These are phyloP conservation scores for Poeciliopsis prolifica DNA, from an alignment of 2,113 vertebrate species.

Conservation along the genomic window DNA sequence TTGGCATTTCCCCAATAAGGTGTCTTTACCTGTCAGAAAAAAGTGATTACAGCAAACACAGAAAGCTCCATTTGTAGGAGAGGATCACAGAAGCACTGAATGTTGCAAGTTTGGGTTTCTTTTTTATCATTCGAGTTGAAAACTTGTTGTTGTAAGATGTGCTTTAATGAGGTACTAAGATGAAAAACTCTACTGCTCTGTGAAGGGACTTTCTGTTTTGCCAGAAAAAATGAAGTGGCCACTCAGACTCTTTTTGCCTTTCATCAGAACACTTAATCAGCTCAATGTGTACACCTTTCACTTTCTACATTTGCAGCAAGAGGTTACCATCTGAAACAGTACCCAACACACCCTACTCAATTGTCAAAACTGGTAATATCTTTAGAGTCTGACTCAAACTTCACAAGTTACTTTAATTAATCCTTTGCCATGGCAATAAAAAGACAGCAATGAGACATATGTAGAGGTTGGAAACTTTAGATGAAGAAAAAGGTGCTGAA, in stretches of 20 bases:
- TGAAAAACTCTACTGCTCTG: background rate
- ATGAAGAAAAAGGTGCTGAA: background rate
- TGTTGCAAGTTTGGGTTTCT: background rate
- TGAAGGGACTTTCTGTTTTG: background rate
- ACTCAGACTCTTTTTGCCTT: background rate
- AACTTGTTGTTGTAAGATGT: background rate
- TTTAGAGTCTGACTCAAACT: background rate
- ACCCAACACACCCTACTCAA: background rate
- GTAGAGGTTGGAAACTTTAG: background rate
- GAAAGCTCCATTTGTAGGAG: background rate
- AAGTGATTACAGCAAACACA: background rate
- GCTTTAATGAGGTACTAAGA: background rate
- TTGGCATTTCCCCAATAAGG: background rate
- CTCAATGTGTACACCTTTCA: background rate
- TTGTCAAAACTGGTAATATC: background rate
- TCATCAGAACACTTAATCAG: conserved; percentile 5
- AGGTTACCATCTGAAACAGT: background rate
- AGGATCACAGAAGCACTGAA: background rate
- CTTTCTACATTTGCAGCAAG: background rate
- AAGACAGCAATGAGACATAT: background rate
- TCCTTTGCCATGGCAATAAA: background rate
- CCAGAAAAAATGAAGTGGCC: background rate
- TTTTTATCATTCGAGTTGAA: background rate
- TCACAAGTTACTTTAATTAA: conserved; percentile 1
- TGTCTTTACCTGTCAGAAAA: background rate